A percentile compares a stretch with the other conserved stretches of the same genome.
Evolutionary conservation across 2,113 vertebrate species (phyloP).

Genomic region (Lagopus muta): DNA sequence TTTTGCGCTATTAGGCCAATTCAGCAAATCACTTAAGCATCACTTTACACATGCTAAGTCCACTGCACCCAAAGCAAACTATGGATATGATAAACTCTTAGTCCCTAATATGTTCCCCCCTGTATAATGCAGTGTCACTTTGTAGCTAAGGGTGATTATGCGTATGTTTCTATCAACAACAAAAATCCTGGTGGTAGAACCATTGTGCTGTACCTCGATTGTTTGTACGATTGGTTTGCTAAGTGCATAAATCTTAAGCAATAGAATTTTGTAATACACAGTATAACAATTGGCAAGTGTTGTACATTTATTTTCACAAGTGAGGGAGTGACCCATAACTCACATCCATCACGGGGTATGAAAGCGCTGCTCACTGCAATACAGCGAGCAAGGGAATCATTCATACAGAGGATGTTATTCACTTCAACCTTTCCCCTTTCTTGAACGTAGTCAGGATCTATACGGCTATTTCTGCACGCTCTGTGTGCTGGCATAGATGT

Average conservation of each 20-base stretch:
- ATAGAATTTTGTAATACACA: conserved; percentile 53
- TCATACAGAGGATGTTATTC: conserved; percentile 55
- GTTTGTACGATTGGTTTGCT: conserved; percentile 17
- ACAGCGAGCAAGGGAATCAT: conserved; percentile 49
- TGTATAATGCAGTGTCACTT: conserved; percentile 18
- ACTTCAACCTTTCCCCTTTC: conserved; percentile 62
- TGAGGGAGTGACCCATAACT: conserved; percentile 68
- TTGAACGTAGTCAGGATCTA: conserved; percentile 25
- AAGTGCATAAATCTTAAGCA: conserved; percentile 38
- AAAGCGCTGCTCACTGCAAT: conserved; percentile 53
- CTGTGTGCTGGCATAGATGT: conserved; percentile 50
- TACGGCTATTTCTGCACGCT: conserved; percentile 40
- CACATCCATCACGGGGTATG: conserved; percentile 56
- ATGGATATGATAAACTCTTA: conserved; percentile 20
- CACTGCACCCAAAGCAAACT: conserved; percentile 30
- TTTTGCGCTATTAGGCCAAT: conserved; percentile 49
- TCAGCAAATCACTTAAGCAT: conserved; percentile 53
- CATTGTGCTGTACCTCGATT: neutral
- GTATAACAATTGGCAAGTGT: conserved; percentile 37
- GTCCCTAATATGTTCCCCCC: neutral
- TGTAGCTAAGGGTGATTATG: neutral
- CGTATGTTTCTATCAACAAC: neutral
- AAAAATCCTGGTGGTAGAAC: neutral
- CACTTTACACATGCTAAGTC: conserved; percentile 48
- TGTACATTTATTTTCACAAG: conserved; percentile 66